Conservation (phyloP, 2,797 vertebrate species). For the Denticeps clupeoides region DNA sequence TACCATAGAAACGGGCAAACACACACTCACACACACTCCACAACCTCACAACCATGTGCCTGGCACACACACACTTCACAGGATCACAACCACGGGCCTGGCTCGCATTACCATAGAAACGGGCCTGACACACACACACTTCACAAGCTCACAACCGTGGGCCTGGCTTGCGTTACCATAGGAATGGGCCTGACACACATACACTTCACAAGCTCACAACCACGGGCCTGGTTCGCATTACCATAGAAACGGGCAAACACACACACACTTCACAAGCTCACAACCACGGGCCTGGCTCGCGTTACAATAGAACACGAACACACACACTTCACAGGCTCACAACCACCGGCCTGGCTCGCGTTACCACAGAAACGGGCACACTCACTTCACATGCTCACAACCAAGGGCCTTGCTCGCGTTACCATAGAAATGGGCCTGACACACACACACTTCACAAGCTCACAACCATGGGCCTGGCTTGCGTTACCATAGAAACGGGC, state of each 20-base stretch:
- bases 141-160: slow-evolving; percentile 68
- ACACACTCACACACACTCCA: not conserved
- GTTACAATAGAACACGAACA: slow-evolving; percentile 55
- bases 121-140: slow-evolving; percentile 64
- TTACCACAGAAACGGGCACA: slow-evolving; percentile 53
- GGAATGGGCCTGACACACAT: slow-evolving; percentile 56
- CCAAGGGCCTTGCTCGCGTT: slow-evolving; percentile 76
- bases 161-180: slow-evolving; percentile 73
- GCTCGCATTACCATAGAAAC: slow-evolving; percentile 65
- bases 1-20: slow-evolving; percentile 38
- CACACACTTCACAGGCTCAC: slow-evolving; percentile 71
- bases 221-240: slow-evolving; percentile 74
- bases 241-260: slow-evolving; percentile 54
- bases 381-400: slow-evolving; percentile 70
- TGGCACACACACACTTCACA: slow-evolving; percentile 69
- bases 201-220: slow-evolving; percentile 70
- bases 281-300: slow-evolving; percentile 75
- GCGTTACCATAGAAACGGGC: slow-evolving; percentile 46
- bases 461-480: slow-evolving; percentile 71
- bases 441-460: slow-evolving; percentile 71
- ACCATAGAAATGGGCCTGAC: slow-evolving; percentile 51
- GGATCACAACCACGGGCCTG: slow-evolving; percentile 72
- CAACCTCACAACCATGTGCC: no score
- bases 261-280: slow-evolving; percentile 72
- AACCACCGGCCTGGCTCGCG: slow-evolving; percentile 74